A percentile compares a stretch with the other conserved stretches of the same genome.
Conservation (phyloP, 2,113 vertebrate genomes). For the Hipposideros armiger region DNA sequence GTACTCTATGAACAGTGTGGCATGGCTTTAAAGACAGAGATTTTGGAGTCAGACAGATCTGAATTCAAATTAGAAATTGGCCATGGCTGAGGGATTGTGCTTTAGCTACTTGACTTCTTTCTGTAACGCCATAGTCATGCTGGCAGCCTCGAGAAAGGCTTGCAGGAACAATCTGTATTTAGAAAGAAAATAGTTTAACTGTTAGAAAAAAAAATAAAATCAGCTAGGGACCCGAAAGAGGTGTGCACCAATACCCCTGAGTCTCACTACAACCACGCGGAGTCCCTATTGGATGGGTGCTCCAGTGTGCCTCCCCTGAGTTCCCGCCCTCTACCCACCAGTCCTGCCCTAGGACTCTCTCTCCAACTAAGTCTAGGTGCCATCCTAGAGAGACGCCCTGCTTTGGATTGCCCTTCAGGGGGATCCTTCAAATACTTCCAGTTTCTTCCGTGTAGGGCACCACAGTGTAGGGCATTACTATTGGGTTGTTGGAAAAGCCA, state of each 20-base stretch:
- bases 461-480: neutral
- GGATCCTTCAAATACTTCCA: neutral
- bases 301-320: neutral
- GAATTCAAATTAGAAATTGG: constrained; percentile 28
- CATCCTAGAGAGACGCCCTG: neutral
- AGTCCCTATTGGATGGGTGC: accelerated
- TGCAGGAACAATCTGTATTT: neutral
- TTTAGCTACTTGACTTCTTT: neutral
- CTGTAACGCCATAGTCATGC: neutral
- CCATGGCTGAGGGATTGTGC: neutral
- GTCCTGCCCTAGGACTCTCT: neutral
- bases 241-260: neutral
- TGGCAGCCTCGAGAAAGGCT: constrained; percentile 1
- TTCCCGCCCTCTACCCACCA: neutral
- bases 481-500: no score
- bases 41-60: neutral
- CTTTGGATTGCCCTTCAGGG: neutral
- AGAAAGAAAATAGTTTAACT: constrained; percentile 43
- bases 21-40: neutral
- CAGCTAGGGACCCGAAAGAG: neutral
- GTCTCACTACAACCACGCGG: neutral
- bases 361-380: no score
- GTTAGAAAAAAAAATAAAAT: neutral
- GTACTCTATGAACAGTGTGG: neutral
- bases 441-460: neutral